Evolutionary conservation across 2,797 vertebrate species (phyloP).

Genomic region (Myiotriccus ornatus): DNA sequence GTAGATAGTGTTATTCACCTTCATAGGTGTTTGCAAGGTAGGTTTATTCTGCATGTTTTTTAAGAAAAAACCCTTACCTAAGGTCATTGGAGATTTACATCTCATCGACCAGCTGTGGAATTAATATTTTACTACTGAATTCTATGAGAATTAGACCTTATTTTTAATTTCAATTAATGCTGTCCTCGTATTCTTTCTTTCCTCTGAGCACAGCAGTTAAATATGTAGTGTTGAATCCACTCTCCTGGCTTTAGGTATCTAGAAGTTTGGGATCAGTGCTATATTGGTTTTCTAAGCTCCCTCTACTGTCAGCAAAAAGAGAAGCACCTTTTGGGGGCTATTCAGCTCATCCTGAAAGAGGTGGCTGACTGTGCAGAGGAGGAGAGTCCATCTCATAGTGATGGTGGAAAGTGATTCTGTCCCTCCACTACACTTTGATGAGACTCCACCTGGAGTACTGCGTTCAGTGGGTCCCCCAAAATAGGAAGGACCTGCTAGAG

Average conservation of each 20-base stretch:
- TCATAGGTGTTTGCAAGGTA: not conserved
- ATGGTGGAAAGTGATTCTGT: not conserved
- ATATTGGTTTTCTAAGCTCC: not conserved
- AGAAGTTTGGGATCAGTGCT: not conserved
- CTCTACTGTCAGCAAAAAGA: not conserved
- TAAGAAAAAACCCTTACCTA: not conserved
- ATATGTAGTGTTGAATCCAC: not conserved
- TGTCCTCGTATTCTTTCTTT: not conserved
- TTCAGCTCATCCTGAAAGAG: not conserved
- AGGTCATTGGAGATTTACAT: not conserved
- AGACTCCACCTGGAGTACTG: not conserved
- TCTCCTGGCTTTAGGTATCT: not conserved
- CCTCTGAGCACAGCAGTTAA: not conserved
- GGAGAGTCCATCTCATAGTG: not conserved
- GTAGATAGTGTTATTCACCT: not conserved
- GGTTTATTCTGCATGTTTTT: not conserved
- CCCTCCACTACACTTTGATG: not conserved
- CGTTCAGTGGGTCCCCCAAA: not conserved
- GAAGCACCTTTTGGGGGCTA: not conserved
- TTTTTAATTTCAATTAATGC: not conserved
- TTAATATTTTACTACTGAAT: not conserved
- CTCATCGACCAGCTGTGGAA: not conserved
- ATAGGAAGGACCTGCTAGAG: not conserved
- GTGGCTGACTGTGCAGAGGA: fast-evolving
- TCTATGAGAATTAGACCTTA: not conserved